Evolutionary conservation across 2,797 vertebrate species (phyloP).

Genomic region (Schizothorax lantsangensis): DNA sequence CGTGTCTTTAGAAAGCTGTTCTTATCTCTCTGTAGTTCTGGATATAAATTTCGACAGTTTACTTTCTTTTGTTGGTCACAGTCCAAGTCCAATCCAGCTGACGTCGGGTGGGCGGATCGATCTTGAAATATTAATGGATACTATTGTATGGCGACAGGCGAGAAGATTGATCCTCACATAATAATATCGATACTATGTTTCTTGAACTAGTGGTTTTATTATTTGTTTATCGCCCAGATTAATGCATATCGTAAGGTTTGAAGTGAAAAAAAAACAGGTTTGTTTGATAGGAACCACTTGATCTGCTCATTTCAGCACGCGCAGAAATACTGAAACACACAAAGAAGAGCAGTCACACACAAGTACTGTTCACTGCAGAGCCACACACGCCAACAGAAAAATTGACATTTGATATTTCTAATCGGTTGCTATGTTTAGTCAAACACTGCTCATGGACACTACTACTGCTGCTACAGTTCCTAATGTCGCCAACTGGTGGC

Average conservation of each 20-base stretch:
- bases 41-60: neutral
- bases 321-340: slow-evolving; percentile 14
- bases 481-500: slow-evolving; percentile 61
- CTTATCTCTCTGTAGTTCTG: neutral
- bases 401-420: neutral
- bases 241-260: neutral
- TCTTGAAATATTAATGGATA: slow-evolving; percentile 1
- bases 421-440: neutral
- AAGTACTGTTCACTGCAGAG: too few relatives aligned
- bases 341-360: neutral
- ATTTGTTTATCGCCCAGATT: neutral
- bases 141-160: neutral
- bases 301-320: neutral
- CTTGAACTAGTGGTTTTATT: neutral
- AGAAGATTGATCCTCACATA: neutral
- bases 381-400: neutral
- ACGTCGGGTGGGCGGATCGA: neutral
- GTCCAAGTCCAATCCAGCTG: neutral
- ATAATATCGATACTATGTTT: neutral
- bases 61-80: neutral
- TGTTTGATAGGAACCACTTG: slow-evolving; percentile 2
- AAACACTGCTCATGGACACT: neutral
- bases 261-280: neutral
- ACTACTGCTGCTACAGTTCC: neutral
- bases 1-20: neutral